Percentiles rank a stretch among this genome's conserved stretches.
Conservation (phyloP, 2,113 vertebrate species). For the Onychostoma macrolepis region DNA sequence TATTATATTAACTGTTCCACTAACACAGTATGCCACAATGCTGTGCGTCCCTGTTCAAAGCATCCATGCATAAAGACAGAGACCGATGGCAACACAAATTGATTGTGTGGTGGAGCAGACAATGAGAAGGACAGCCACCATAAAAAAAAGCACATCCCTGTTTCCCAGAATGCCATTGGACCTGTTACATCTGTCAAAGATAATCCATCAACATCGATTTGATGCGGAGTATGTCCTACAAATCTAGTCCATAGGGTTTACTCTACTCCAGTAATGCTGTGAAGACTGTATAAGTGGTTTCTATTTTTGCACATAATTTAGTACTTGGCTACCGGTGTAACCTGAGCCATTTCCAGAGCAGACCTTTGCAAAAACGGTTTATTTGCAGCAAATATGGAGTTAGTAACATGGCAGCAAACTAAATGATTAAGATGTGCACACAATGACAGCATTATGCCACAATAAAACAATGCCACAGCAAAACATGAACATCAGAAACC, state of each 20-base stretch:
- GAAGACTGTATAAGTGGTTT: neutral
- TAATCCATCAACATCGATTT: neutral
- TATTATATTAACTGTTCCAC: constrained; percentile 42
- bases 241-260: neutral
- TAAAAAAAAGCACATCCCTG: neutral
- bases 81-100: constrained; percentile 40
- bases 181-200: constrained; percentile 12
- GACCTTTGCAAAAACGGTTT: neutral
- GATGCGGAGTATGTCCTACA: neutral
- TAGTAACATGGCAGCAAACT: neutral
- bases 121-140: constrained; percentile 9
- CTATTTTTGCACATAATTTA: neutral
- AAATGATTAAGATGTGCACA: neutral
- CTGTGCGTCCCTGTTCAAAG: constrained; percentile 28
- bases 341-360: neutral
- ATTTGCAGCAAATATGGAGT: neutral
- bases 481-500: too few relatives aligned
- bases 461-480: too few relatives aligned
- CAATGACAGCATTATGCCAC: neutral
- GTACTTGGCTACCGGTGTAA: neutral
- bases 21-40: constrained; percentile 23
- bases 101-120: constrained; percentile 50
- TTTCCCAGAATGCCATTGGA: constrained; percentile 15
- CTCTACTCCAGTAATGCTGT: neutral
- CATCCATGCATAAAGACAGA: constrained; percentile 42